Percentiles rank a stretch among this genome's conserved stretches.
These are phyloP conservation scores for Hirtodrosophila confusa DNA, from an alignment of 2,888 invertebrate species.

Conservation along the genomic window DNA sequence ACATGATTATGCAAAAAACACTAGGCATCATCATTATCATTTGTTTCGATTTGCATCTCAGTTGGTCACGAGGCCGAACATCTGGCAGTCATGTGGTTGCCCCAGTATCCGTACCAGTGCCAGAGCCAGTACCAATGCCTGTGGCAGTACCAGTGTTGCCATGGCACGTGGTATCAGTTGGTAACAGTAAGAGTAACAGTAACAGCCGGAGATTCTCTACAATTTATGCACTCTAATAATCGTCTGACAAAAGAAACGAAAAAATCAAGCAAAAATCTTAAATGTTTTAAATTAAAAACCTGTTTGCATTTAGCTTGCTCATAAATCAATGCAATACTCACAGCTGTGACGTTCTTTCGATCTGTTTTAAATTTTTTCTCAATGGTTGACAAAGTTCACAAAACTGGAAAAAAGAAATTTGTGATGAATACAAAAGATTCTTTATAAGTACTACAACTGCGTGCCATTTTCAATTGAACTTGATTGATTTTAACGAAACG, in stretches of 20 bases:
- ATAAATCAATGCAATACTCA: constrained; percentile 43
- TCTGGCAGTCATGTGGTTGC: constrained; percentile 9
- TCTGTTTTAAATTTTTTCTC: constrained; percentile 12
- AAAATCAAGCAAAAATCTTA: constrained; percentile 12
- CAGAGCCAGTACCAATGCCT: too few species aligned
- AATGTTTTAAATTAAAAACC: constrained; percentile 47
- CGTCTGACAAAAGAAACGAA: constrained; percentile 15
- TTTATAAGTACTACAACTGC: too few species aligned
- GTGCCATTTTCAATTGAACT: constrained; percentile 60
- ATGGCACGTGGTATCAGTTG: constrained; percentile 26
- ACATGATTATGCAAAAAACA: constrained; percentile 14
- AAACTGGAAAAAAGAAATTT: constrained; percentile 68
- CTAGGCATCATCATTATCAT: constrained; percentile 5
- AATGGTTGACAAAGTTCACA: constrained; percentile 66
- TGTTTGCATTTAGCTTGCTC: constrained; percentile 12
- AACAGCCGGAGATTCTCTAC: neutral
- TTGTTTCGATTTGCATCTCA: constrained; percentile 10
- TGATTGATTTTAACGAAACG: constrained; percentile 76
- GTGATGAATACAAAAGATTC: constrained; percentile 8
- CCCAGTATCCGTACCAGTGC: neutral
- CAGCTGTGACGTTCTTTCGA: neutral
- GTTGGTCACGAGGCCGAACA: constrained; percentile 30
- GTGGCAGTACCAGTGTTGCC: constrained; percentile 9
- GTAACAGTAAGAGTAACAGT: constrained; percentile 5
- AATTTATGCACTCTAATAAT: constrained; percentile 26